phyloP scores from a whole-genome alignment of 2,797 vertebrate species.

The Delichon dasypus region DNA sequence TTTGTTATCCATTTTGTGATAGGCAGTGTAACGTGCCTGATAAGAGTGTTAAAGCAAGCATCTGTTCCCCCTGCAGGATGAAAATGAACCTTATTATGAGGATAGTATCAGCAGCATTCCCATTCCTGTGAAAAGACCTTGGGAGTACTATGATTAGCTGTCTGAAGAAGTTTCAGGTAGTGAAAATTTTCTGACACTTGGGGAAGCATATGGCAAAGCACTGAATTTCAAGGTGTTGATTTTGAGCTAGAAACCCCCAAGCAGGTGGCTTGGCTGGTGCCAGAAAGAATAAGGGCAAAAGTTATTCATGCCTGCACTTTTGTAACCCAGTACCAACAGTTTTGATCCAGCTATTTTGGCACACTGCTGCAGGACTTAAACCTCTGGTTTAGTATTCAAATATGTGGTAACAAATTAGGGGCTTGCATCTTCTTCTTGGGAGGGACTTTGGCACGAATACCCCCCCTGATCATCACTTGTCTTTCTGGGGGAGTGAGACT shows the following conservation, averaged over 20 bases:
- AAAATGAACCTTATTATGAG: not conserved
- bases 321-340: not conserved
- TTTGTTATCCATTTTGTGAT: not conserved
- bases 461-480: not conserved
- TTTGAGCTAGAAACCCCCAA: not conserved
- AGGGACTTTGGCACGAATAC: not conserved
- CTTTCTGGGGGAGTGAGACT: not conserved
- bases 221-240: not conserved
- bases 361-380: not conserved
- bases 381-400: not conserved
- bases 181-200: not conserved
- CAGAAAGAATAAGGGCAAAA: not conserved
- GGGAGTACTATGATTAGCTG: not conserved
- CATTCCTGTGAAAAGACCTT: not conserved
- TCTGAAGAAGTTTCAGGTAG: constrained; percentile 4
- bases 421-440: not conserved
- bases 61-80: not conserved
- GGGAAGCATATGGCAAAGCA: not conserved
- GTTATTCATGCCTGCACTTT: not conserved
- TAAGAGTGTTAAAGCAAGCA: not conserved
- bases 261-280: not conserved
- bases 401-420: not conserved
- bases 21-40: not conserved
- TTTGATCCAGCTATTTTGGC: not conserved
- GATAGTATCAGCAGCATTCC: not conserved